Base-by-base conservation (phyloP, 2,113 vertebrate species). In the Microcebus griseorufus region DNA sequence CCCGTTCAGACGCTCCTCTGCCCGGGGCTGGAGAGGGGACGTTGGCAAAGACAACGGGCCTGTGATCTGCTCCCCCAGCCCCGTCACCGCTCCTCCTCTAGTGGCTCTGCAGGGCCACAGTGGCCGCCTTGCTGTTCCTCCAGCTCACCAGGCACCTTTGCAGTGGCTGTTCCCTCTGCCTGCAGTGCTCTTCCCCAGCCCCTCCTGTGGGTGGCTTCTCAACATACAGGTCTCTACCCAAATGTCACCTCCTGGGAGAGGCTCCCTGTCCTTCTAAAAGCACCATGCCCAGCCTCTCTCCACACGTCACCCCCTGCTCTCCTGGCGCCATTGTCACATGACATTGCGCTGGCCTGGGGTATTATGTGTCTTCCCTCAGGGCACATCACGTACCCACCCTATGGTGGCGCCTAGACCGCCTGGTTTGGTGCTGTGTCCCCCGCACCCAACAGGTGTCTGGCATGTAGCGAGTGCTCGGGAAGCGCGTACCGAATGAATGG, bases 1-100 rank as follows among this genome's bases (percentile, higher is more conserved):
- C 37, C 34, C 22, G 22, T 39, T 39, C 62, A 37, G 34, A 58
- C 4, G 9, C 11, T 82, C 27, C 53, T 73, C 32, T n/a, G 58
- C 32, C n/a, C 37, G 14, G 34, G 64, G 11, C 85, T 34, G 48
- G 72, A 2, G 5, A 5, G 27, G 18, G 58, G 55, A 29, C 8
- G 5, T 4, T 7, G 14, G 64, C 84, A 34, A 17, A 81, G 88
- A 27, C 2, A 3, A 13, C 2, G 2, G 53, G 20, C 23, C 70
- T 0, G 0, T 0, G 0, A 9, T 13, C 25, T 14, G 48, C 51
- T 37, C 18, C 34, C 11, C 62, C 6, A 12, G 25, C 16, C 12
- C 34, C 9, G 29, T 39, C 17, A 1, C 27, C 5, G 1, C 25
- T 42, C 1, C 29, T 23, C 5, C 29, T 39, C 6, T 2, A 12